Base-by-base conservation (phyloP, 2,888 invertebrate genomes). In the Calameuta idolon region DNA sequence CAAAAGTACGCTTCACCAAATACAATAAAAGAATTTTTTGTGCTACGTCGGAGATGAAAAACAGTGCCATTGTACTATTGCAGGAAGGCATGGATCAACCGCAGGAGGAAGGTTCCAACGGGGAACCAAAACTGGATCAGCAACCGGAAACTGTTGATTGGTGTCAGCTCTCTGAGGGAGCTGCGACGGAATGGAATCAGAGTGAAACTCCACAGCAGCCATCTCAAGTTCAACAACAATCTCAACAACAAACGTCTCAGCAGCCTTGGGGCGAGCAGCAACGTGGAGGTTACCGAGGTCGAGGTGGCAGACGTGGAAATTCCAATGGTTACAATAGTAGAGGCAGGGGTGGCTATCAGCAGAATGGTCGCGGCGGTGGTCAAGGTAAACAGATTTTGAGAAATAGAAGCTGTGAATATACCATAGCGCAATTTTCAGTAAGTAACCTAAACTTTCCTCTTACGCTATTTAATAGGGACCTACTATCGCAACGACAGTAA, bases 301-400 rank as follows among this genome's bases (percentile, higher is more conserved):
- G 93, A 73, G 92, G 93, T 31, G 91, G 91, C 77, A 93, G 93
- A 76, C 92, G 93, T 11, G 93, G 93, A 79, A 92, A 92, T 83
- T 88, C 92, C 79, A 93, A 93, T 85, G 92, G 92, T 81, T 94
- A 93, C 89, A 93, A 93, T 87, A 90, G 93, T 80, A 93, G 94
- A 88, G 93, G 93, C 80, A 90, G 93, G 85, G 93, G 89, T 80
- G 87, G 89, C 73, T 90, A 90, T 89, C 88, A 92, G 91, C 89
- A 91, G 82, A 91, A 92, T 83, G 91, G 91, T 69, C 92, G 85
- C 37, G 92, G 85, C 81, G 88, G 80, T 40, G 85, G 89, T 15
- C 88, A 89, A 85, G 89, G 90, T 89, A 84, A 81, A 79, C 69
- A 80, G 78, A 79, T 82, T 78, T 78, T 33, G 34, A 73, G 81